Conservation (phyloP, 2,888 invertebrate genomes). For the Julus scandinavius region DNA sequence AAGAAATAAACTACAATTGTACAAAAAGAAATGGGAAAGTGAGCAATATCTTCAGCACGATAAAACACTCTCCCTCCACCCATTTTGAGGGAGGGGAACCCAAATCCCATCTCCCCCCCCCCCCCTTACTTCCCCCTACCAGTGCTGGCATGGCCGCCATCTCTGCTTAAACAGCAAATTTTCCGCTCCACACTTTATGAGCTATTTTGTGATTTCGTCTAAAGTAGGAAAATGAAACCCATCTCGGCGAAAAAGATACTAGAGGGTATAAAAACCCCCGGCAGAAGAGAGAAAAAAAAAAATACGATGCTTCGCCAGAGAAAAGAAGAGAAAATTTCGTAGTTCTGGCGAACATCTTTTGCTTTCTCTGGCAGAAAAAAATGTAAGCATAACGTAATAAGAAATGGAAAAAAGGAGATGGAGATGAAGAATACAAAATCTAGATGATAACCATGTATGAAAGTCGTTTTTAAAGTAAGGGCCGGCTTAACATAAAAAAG, state of each 20-base stretch:
- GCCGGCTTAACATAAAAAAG: too few species aligned
- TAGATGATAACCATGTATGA: not conserved
- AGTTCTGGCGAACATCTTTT: not conserved
- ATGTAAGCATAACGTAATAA: not conserved
- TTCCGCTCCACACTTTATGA: constrained; percentile 42
- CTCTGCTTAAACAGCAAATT: constrained; percentile 42
- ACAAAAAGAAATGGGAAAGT: constrained; percentile 42
- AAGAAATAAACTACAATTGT: constrained; percentile 35
- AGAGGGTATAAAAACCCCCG: not conserved
- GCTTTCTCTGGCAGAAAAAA: not conserved
- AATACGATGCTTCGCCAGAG: not conserved
- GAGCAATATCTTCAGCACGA: constrained; percentile 42
- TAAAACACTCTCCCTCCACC: constrained; percentile 10
- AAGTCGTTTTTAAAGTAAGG: too few species aligned
- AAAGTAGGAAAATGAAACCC: constrained; percentile 39
- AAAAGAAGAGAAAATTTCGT: not conserved
- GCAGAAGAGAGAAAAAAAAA: not conserved
- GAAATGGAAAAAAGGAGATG: not conserved
- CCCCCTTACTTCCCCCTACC: not conserved
- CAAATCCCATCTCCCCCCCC: not conserved
- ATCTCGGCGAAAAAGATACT: constrained; percentile 38
- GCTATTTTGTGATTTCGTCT: constrained; percentile 39
- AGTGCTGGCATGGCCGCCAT: not conserved
- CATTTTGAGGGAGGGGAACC: too few species aligned
- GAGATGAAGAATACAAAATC: not conserved